Percentiles rank a stretch among this genome's conserved stretches.
phyloP scores from a whole-genome alignment of 2,888 invertebrate genomes.

The Pediacus dermestoides region DNA sequence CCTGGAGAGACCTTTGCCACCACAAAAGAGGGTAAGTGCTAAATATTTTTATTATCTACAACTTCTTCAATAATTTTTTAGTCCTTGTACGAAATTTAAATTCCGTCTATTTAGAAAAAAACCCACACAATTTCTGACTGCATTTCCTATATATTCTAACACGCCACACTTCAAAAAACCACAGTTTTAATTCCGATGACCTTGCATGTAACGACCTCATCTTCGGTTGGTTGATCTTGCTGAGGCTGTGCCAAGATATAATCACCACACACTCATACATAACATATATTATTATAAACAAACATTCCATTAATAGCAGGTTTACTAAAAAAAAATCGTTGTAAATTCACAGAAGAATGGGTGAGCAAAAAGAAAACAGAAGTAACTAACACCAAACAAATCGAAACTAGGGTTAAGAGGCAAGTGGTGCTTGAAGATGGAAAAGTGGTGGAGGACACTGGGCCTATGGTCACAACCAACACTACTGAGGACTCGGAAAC shows the following conservation, averaged over 20 bases:
- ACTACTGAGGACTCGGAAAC: slow-evolving; percentile 89
- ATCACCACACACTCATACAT: no score
- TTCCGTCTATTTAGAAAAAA: no score
- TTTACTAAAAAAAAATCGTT: no score
- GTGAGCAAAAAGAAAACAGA: slow-evolving; percentile 87
- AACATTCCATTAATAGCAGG: no score
- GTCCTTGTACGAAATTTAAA: neutral
- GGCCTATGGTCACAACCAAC: slow-evolving; percentile 85
- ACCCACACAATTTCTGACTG: no score
- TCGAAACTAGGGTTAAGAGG: slow-evolving; percentile 85
- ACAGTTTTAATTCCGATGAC: no score
- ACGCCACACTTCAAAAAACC: no score
- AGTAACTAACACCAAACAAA: slow-evolving; percentile 84
- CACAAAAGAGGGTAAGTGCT: slow-evolving; percentile 76
- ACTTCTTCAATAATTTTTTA: slow-evolving; percentile 6
- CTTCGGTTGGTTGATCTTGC: no score
- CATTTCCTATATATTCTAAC: no score
- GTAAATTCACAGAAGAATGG: slow-evolving; percentile 97
- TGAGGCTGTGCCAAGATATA: no score
- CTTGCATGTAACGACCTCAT: no score
- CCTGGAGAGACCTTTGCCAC: slow-evolving; percentile 76
- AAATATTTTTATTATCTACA: slow-evolving; percentile 4
- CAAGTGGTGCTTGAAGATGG: slow-evolving; percentile 89
- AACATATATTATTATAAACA: no score
- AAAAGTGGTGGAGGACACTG: slow-evolving; percentile 82